phyloP scores from a whole-genome alignment of 2,888 invertebrate species.

The Abscondita cerata region DNA sequence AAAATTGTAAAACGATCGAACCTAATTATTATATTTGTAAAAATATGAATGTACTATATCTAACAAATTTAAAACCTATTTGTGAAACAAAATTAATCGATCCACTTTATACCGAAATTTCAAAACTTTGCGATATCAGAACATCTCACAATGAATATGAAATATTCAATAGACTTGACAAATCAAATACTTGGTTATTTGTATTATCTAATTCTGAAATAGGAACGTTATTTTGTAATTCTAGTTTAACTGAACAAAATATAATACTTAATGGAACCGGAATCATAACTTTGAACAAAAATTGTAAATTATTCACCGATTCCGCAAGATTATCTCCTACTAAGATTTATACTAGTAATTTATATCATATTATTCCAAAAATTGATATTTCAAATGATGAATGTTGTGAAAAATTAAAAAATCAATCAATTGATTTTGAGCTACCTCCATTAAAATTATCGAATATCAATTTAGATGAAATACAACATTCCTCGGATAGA shows the following conservation, averaged over 20 bases:
- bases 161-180: not conserved
- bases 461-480: not conserved
- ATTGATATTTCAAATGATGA: not conserved
- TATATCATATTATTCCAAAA: not conserved
- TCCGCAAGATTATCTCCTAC: not conserved
- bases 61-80: not conserved
- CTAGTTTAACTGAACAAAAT: not conserved
- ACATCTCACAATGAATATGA: not conserved
- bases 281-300: not conserved
- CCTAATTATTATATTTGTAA: not conserved
- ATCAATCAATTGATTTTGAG: not conserved
- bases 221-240: constrained; percentile 2
- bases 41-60: not conserved
- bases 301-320: not conserved
- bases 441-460: not conserved
- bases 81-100: not conserved
- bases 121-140: not conserved
- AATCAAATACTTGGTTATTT: not conserved
- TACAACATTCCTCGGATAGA: not conserved
- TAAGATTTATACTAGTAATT: not conserved
- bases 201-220: not conserved
- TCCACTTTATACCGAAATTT: not conserved
- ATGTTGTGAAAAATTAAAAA: not conserved
- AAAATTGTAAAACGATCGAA: not conserved
- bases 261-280: not conserved